A percentile compares a stretch with the other conserved stretches of the same genome.
These are phyloP conservation scores for Euphonia xanthogaster DNA, from an alignment of 2,797 vertebrate genomes.

Conservation along the genomic window DNA sequence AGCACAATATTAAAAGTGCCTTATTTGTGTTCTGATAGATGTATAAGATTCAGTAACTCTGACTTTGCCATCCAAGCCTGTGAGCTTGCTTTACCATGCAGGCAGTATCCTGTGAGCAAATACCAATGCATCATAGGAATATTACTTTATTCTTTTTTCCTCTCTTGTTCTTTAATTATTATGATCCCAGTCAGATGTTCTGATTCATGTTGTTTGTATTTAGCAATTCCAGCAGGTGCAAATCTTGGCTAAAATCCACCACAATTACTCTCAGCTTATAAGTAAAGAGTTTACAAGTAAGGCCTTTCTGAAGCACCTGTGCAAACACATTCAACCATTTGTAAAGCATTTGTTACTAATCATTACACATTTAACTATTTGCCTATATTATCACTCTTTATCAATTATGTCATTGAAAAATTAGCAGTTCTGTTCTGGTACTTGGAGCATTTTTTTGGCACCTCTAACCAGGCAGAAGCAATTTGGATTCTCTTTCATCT, in stretches of 20 bases:
- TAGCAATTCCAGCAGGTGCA: slow-evolving; percentile 16
- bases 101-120: background rate
- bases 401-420: background rate
- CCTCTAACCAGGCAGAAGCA: background rate
- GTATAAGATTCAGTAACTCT: background rate
- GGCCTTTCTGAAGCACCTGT: background rate
- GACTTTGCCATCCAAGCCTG: background rate
- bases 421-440: background rate
- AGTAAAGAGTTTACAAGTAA: background rate
- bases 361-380: background rate
- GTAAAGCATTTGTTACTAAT: background rate
- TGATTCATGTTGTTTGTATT: background rate
- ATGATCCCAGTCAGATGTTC: background rate
- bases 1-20: background rate
- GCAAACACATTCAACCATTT: background rate
- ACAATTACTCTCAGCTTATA: background rate
- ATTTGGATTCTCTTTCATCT: background rate
- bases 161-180: background rate
- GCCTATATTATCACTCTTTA: background rate
- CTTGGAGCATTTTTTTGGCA: background rate
- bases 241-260: background rate
- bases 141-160: background rate
- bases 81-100: background rate
- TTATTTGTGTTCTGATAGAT: background rate
- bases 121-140: background rate